A percentile compares a stretch with the other conserved stretches of the same genome.
These are phyloP conservation scores for Rhamnusium bicolor DNA, from an alignment of 2,888 invertebrate genomes.

Conservation along the genomic window DNA sequence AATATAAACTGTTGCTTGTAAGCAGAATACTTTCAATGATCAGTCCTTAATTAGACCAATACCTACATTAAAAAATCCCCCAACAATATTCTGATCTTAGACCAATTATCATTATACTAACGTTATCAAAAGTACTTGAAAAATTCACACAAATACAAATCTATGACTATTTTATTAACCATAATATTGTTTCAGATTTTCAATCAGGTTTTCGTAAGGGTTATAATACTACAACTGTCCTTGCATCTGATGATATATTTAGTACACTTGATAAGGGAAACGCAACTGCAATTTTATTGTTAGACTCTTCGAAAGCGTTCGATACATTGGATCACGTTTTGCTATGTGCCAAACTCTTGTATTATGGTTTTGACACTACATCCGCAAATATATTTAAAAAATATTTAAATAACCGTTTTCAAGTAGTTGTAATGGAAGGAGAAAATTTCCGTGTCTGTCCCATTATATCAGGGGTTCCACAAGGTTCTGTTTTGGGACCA, in stretches of 20 bases:
- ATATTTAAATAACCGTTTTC: not conserved
- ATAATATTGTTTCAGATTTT: not conserved
- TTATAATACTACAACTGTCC: constrained; percentile 8
- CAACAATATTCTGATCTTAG: not conserved
- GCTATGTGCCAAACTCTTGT: constrained; percentile 7
- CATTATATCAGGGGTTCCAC: constrained; percentile 11
- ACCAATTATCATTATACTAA: not conserved
- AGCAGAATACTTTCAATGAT: not conserved
- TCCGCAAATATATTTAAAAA: not conserved
- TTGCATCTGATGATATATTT: constrained; percentile 4
- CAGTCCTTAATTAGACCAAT: not conserved
- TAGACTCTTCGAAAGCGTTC: constrained; percentile 15
- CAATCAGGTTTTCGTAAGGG: constrained; percentile 20
- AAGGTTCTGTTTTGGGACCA: constrained; percentile 24
- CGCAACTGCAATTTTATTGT: not conserved
- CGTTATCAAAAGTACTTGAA: not conserved
- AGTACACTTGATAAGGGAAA: not conserved
- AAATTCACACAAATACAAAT: not conserved
- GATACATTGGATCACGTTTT: constrained; percentile 19
- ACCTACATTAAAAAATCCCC: not conserved
- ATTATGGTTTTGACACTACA: constrained; percentile 5
- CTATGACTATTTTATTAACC: not conserved
- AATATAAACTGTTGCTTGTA: constrained; percentile 11
- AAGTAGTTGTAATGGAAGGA: not conserved
- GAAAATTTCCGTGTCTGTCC: not conserved